These are phyloP conservation scores for Eufriesea mexicana DNA, from an alignment of 1,140 invertebrate species.

Conservation along the genomic window DNA sequence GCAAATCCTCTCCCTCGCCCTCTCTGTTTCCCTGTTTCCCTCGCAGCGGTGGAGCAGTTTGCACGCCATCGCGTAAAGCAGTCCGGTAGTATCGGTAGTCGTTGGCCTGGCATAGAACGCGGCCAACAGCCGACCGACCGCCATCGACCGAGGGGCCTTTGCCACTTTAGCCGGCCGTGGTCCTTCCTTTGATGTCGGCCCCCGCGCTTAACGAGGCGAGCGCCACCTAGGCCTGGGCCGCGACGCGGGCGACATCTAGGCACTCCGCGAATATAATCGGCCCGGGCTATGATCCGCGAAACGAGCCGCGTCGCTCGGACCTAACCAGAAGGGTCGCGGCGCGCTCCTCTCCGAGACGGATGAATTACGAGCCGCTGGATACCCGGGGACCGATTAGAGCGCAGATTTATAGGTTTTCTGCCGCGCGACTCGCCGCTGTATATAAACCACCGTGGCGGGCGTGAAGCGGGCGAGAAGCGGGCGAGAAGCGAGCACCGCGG, in stretches of 20 bases:
- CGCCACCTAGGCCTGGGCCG: not conserved
- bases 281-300: conserved; percentile 30
- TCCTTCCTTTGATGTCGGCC: conserved; percentile 34
- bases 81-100: conserved; percentile 4
- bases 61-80: conserved; percentile 69
- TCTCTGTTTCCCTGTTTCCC: conserved; percentile 35
- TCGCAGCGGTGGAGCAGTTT: conserved; percentile 54
- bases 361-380: conserved; percentile 56
- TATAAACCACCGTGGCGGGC: not conserved
- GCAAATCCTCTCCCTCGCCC: conserved; percentile 61
- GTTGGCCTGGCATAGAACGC: conserved; percentile 2
- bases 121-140: not conserved
- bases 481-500: no score
- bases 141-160: not conserved
- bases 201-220: conserved; percentile 40
- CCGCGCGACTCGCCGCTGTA: not conserved
- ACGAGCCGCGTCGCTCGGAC: conserved; percentile 27
- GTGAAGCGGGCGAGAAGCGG: accelerated
- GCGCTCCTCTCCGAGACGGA: conserved; percentile 4
- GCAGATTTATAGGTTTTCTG: conserved; percentile 46
- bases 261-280: conserved; percentile 31
- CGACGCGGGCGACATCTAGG: no score
- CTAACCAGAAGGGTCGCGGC: conserved; percentile 5
- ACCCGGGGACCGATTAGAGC: conserved; percentile 36
- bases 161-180: not conserved